Percentiles rank a stretch among this genome's conserved stretches.
These are phyloP conservation scores for Desmodus rotundus DNA, from an alignment of 2,113 vertebrate species.

Conservation along the genomic window DNA sequence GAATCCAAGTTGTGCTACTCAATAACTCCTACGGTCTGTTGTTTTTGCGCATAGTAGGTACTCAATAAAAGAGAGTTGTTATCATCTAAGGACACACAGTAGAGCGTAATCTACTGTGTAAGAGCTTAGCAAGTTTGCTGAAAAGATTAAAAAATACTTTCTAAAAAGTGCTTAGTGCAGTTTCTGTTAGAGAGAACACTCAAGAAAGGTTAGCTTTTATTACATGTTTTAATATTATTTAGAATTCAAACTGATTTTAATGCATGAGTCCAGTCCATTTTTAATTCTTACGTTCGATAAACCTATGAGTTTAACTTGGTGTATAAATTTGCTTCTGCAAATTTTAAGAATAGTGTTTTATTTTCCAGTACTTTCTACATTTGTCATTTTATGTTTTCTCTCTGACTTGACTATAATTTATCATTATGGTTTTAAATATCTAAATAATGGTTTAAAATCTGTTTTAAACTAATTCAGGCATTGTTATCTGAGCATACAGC, in stretches of 20 bases:
- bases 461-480: not conserved
- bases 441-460: not conserved
- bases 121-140: not conserved
- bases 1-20: not conserved
- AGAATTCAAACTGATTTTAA: not conserved
- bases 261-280: not conserved
- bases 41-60: not conserved
- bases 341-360: not conserved
- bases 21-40: not conserved
- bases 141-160: slow-evolving; percentile 6
- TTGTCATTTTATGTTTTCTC: not conserved
- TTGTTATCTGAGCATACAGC: not conserved
- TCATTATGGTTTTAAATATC: not conserved
- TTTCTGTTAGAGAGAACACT: not conserved
- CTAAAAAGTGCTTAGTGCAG: not conserved
- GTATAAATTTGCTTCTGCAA: not conserved
- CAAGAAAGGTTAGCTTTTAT: not conserved
- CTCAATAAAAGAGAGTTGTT: not conserved
- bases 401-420: not conserved
- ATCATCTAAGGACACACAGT: not conserved
- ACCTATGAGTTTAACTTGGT: not conserved
- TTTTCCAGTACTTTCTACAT: not conserved
- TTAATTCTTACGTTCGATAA: not conserved
- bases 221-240: not conserved
- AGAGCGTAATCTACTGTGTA: not conserved